Percentiles rank a stretch among this genome's conserved stretches.
Conservation (phyloP, 1,140 invertebrate species). For the Melanaphis sacchari region DNA sequence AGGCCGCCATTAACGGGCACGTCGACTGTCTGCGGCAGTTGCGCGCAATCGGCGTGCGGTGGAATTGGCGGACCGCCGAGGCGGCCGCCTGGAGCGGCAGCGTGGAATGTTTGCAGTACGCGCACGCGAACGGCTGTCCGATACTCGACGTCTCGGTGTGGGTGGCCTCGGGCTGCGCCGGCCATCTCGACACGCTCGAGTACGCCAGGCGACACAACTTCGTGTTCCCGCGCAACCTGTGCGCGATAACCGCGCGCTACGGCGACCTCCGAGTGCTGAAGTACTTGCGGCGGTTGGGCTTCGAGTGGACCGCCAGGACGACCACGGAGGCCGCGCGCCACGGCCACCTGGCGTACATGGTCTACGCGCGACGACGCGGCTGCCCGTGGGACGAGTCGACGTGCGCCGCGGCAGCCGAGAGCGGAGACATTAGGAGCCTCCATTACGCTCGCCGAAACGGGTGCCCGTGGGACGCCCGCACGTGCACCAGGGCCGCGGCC, state of each 20-base stretch:
- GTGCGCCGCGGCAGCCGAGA: accelerated
- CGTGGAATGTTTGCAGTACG: not conserved
- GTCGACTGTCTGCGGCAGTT: not conserved
- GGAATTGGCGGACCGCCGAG: too few relatives aligned
- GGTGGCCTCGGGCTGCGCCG: too few relatives aligned
- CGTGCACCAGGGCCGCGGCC: not conserved
- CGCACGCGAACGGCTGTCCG: not conserved
- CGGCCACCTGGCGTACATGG: not conserved
- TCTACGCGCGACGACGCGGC: not conserved
- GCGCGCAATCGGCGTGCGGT: not conserved
- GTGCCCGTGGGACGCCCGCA: not conserved
- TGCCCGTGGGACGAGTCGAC: not conserved
- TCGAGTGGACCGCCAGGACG: not conserved
- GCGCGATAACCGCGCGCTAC: not conserved
- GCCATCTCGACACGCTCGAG: not conserved
- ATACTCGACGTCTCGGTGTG: not conserved
- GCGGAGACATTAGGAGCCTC: not conserved
- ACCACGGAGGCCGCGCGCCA: not conserved
- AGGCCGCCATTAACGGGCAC: not conserved
- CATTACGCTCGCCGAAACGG: not conserved
- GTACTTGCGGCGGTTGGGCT: not conserved
- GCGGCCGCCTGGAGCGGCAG: accelerated
- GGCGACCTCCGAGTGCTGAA: not conserved
- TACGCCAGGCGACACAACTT: not conserved
- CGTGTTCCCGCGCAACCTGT: not conserved